A percentile compares a stretch with the other conserved stretches of the same genome.
phyloP scores from a whole-genome alignment of 2,888 invertebrate species.

The Galerucella pusilla region DNA sequence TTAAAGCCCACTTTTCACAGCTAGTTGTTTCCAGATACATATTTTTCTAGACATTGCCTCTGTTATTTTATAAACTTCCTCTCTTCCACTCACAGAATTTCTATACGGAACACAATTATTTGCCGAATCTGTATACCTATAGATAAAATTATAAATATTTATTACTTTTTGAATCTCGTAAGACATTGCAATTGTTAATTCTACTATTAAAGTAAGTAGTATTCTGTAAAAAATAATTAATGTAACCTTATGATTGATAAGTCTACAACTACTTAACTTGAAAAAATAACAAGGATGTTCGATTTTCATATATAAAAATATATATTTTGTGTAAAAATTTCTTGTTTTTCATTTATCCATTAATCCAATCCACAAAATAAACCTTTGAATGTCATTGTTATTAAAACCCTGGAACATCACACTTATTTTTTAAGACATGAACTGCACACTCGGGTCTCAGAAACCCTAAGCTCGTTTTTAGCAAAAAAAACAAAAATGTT shows the following conservation, averaged over 20 bases:
- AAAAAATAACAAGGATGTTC: not conserved
- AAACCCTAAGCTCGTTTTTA: no score
- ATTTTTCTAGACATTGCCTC: no score
- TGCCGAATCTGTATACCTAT: not conserved
- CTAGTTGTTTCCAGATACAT: no score
- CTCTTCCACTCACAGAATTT: no score
- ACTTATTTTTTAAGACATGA: no score
- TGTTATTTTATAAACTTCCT: no score
- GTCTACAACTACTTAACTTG: not conserved
- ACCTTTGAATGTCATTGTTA: no score
- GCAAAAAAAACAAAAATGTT: no score
- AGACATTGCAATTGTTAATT: not conserved
- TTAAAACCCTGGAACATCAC: no score
- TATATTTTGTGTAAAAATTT: constrained; percentile 4
- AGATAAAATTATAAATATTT: not conserved
- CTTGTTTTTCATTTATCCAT: not conserved
- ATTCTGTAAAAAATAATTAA: not conserved
- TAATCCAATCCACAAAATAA: not conserved
- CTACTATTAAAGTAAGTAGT: not conserved
- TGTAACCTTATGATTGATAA: not conserved
- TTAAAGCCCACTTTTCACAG: no score
- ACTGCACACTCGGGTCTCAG: no score
- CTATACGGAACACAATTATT: no score
- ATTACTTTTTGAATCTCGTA: constrained; percentile 2
- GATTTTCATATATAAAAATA: not conserved